phyloP scores from a whole-genome alignment of 2,113 vertebrate species.

The Xenopus borealis region DNA sequence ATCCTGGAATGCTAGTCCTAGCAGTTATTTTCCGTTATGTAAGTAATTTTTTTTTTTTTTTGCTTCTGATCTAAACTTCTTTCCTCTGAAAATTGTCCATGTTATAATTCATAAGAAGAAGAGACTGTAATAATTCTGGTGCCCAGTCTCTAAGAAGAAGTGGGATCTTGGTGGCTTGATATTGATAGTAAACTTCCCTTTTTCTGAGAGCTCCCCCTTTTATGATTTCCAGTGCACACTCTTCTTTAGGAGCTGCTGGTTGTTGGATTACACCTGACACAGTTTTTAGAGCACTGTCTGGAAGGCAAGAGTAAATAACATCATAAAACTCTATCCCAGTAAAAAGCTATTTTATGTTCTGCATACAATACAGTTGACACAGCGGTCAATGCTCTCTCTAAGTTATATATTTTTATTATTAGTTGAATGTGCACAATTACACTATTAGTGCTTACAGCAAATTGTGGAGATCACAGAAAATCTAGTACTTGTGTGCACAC shows the following conservation, averaged over 20 bases:
- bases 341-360: no score
- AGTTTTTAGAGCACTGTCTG: constrained; percentile 54
- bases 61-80: not conserved
- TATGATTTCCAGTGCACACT: constrained; percentile 70
- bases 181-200: constrained; percentile 56
- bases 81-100: constrained; percentile 45
- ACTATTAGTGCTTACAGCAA: no score
- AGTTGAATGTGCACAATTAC: no score
- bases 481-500: no score
- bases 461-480: no score
- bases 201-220: constrained; percentile 54
- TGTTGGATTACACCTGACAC: not conserved
- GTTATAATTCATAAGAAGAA: not conserved
- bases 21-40: no score
- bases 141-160: constrained; percentile 47
- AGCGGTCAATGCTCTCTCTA: no score
- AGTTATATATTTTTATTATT: no score
- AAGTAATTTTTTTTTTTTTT: no score
- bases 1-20: no score
- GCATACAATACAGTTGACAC: no score
- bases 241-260: constrained; percentile 55
- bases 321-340: not conserved
- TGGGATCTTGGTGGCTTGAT: fast-evolving
- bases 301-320: not conserved
- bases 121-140: constrained; percentile 51